These are phyloP conservation scores for Wasmannia auropunctata DNA, from an alignment of 1,140 invertebrate species.

Conservation along the genomic window DNA sequence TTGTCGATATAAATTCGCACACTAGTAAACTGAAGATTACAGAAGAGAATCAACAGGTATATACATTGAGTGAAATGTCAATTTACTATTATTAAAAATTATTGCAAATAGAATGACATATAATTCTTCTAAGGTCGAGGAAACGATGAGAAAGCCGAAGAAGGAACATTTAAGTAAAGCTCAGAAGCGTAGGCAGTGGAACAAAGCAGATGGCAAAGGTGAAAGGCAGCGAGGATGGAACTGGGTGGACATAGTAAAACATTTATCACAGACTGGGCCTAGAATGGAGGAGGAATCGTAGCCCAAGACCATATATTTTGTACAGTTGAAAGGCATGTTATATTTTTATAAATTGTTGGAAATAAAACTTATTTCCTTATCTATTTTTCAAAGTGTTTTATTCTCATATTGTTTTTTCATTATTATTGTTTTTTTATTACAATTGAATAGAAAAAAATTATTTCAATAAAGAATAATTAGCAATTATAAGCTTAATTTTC, in stretches of 20 bases:
- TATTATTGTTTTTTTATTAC: background rate
- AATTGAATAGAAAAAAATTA: slow-evolving; percentile 30
- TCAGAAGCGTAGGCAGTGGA: slow-evolving; percentile 96
- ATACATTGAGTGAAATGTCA: background rate
- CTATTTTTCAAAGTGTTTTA: slow-evolving; percentile 30
- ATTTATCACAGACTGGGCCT: slow-evolving; percentile 94
- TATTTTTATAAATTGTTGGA: slow-evolving; percentile 79
- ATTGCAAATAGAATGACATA: background rate
- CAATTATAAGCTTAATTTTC: slow-evolving; percentile 27
- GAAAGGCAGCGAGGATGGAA: slow-evolving; percentile 95
- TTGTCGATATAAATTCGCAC: slow-evolving; percentile 73
- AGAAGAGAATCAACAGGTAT: slow-evolving; percentile 73
- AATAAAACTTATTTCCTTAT: slow-evolving; percentile 74
- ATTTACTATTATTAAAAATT: background rate
- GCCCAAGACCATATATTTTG: slow-evolving; percentile 74
- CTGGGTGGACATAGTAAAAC: slow-evolving; percentile 98
- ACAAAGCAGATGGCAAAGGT: slow-evolving; percentile 92
- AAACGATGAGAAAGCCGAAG: slow-evolving; percentile 86
- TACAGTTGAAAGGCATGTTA: slow-evolving; percentile 72
- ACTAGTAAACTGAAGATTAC: slow-evolving; percentile 76
- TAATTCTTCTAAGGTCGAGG: slow-evolving; percentile 73
- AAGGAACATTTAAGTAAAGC: slow-evolving; percentile 96
- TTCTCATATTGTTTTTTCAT: slow-evolving; percentile 38
- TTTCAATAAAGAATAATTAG: slow-evolving; percentile 43
- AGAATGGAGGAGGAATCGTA: slow-evolving; percentile 84